Percentiles rank a stretch among this genome's conserved stretches.
Conservation (phyloP, 2,797 vertebrate genomes). For the Neopelma chrysocephalum region DNA sequence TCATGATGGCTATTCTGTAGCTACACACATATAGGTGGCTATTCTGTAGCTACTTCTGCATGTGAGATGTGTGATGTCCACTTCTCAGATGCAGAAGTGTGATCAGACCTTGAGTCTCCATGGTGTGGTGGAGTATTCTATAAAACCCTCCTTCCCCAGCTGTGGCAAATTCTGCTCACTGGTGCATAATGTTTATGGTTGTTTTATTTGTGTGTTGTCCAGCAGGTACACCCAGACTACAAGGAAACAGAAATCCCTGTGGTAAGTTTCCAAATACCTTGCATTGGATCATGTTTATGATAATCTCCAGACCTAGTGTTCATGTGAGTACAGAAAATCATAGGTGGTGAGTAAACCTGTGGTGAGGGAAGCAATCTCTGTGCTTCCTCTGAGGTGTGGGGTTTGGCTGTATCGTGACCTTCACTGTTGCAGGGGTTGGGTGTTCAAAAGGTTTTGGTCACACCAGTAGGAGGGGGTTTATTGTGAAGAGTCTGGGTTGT, state of each 20-base stretch:
- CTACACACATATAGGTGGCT: neutral
- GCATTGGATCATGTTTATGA: neutral
- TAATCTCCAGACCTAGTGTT: neutral
- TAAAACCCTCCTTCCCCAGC: neutral
- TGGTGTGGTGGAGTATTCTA: neutral
- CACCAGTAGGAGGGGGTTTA: neutral
- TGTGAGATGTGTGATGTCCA: accelerated
- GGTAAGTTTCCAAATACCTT: constrained; percentile 26
- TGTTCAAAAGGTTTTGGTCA: neutral
- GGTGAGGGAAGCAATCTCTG: neutral
- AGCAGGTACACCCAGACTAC: constrained; percentile 53
- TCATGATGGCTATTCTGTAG: neutral
- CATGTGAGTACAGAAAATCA: neutral
- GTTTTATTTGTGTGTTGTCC: neutral
- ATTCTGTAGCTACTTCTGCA: neutral
- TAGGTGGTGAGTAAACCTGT: neutral
- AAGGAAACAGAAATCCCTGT: constrained; percentile 41
- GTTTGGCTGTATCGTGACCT: neutral
- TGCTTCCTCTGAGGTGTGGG: neutral
- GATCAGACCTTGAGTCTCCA: neutral
- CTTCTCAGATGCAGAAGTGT: neutral
- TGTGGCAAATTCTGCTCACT: neutral
- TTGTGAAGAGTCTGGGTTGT: neutral
- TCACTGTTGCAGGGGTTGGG: neutral
- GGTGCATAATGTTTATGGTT: neutral